phyloP scores from a whole-genome alignment of 1,140 invertebrate genomes.

The Conopomorpha cramerella region DNA sequence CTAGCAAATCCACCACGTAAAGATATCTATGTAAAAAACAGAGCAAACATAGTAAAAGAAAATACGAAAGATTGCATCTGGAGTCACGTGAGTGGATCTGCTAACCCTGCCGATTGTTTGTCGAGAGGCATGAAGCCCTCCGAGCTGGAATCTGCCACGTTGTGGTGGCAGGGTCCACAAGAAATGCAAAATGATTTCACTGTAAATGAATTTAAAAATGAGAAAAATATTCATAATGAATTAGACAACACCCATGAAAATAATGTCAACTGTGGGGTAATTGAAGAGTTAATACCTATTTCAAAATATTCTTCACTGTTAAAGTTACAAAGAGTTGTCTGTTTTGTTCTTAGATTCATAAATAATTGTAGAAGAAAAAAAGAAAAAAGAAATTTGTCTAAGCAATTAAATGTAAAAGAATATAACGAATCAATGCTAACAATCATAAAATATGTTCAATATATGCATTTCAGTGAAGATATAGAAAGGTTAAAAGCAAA shows the following conservation, averaged over 20 bases:
- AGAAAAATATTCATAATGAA: neutral
- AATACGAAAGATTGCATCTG: conserved; percentile 1
- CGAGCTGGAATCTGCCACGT: neutral
- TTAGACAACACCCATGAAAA: neutral
- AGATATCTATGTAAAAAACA: conserved; percentile 4
- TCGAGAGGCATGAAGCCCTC: conserved; percentile 4
- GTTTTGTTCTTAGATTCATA: conserved; percentile 1
- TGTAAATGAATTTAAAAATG: neutral
- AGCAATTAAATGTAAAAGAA: neutral
- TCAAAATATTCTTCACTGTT: conserved; percentile 2
- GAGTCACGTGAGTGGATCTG: conserved; percentile 1
- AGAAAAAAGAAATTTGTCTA: neutral
- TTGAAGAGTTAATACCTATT: too few relatives aligned
- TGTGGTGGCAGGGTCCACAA: conserved; percentile 5
- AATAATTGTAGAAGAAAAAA: conserved; percentile 5
- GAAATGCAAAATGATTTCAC: conserved; percentile 1
- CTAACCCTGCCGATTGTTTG: conserved; percentile 6
- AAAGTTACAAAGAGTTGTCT: neutral
- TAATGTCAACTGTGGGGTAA: neutral
- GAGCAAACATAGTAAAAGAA: conserved; percentile 6
- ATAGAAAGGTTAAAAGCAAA: neutral
- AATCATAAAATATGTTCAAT: conserved; percentile 2
- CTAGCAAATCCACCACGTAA: conserved; percentile 2
- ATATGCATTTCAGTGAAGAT: conserved; percentile 4
- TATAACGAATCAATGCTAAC: too few relatives aligned